Base-by-base conservation (phyloP, 2,797 vertebrate species). In the Pseudotriccus pelzelni region DNA sequence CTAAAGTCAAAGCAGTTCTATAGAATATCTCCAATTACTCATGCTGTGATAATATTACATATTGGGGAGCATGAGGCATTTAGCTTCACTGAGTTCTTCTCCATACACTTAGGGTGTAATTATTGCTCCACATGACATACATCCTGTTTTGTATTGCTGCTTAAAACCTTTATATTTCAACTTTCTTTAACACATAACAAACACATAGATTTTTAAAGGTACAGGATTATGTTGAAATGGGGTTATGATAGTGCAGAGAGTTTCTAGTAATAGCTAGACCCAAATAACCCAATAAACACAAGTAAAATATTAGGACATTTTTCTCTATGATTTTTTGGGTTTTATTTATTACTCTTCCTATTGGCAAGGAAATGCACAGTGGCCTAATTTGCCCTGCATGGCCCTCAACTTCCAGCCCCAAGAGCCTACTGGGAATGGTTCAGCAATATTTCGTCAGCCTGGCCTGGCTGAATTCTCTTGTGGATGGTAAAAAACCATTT, bases 31-130 rank as follows among this genome's bases (percentile, higher is more conserved):
- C 76, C 43, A 95, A 90, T 94, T 97, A 90, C 74, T 92, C 94
- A 81, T 30, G 66, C 90, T 89, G 97, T 95, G 97, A 96, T 97
- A 97, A 84, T 96, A 92, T 36, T 75, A 90, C 47, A 62, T 84
- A 37, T 18, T 63, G 74, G 72, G 64, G 5, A 49, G 74, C 3
- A 24, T 39, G 67, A 97, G 90, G 86, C 91, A 91, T 93, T 93
- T 89, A 88, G 84, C 90, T 96, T 96, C 75, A 49, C 80, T n/a
- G 46, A 86, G 62, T 63, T 91, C 81, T 93, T 93, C 95, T 92
- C 84, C 5, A 23, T 14, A 69, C 92, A 94, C 84, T 87, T 85
- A 39, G 16, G 67, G 88, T 85, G 66, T 90, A 97, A 97, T 94
- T 95, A 87, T 88, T 95, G 91, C 96, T 94, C 81, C 56, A 84